Evolutionary conservation across 1,140 invertebrate genomes (phyloP), one percentile per base, ranked within the genome.

Genomic region (Apis cerana): DNA sequence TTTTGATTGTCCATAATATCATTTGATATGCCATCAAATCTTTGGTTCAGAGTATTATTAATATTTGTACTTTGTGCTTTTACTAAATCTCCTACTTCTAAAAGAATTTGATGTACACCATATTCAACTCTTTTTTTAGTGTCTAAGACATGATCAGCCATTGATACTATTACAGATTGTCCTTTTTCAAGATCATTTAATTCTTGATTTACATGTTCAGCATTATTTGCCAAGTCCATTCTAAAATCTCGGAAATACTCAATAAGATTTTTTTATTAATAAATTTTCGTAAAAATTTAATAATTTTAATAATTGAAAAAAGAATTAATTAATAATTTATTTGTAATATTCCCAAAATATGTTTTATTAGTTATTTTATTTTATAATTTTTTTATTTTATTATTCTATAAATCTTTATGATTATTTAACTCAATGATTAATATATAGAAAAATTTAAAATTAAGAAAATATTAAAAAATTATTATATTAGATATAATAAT

Each of bases 121-220:
- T 97, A 98, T 89, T 98, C 97, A 1, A 98, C 95, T 27, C 97
- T 95, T 80, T 97, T 96, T 91, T 98, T 98, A 0, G 96, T 98
- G 67, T 98, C 97, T 86, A 98, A 91, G 9, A 98, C 97, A 88
- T 97, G 96, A 93, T 98, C 97, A 0, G 97, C 97, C 77, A 97
- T 98, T 91, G 97, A 96, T 58, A 97, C 94, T 93, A 98, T 95
- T 2, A 98, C 96, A 75, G 96, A 95, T 88, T 98, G 97, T 56
- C 97, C 96, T 90, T 97, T 97, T 12, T 95, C 94, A 59, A 98
- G 91, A 4, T 94, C 91, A 50, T 94, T 92, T 19, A 95, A 83
- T 27, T 94, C 93, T 58, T 94, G 90, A 71, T 93, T 94, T 56
- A 95, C 89, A 13, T 90, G 92, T 52, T 94, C 91, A 0, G 93